Percentiles rank a stretch among this genome's conserved stretches.
phyloP scores from a whole-genome alignment of 2,797 vertebrate species.

The Pteronotus mesoamericanus region DNA sequence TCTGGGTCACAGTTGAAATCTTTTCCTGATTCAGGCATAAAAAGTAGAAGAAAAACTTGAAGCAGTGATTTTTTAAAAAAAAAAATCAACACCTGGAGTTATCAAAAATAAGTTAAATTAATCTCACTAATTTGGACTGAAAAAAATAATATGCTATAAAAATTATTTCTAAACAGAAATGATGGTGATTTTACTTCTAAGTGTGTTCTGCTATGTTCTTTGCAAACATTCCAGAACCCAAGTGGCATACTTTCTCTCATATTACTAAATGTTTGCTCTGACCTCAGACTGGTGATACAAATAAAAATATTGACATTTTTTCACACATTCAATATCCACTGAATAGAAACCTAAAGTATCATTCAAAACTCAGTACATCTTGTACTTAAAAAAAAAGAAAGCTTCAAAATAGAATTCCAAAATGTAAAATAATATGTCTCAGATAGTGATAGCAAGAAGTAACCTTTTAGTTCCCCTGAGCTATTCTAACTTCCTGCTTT shows the following conservation, averaged over 20 bases:
- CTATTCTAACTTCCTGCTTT: slow-evolving; percentile 71
- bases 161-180: slow-evolving; percentile 35
- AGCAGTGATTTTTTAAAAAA: background rate
- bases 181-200: background rate
- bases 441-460: background rate
- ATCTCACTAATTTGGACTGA: background rate
- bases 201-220: slow-evolving; percentile 56
- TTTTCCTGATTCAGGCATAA: background rate
- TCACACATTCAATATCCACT: slow-evolving; percentile 44
- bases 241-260: slow-evolving; percentile 23
- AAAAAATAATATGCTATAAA: background rate
- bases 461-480: slow-evolving; percentile 73
- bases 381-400: slow-evolving; percentile 55
- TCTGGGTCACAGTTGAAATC: background rate
- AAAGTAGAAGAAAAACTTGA: background rate
- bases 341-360: slow-evolving; percentile 63
- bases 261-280: slow-evolving; percentile 55
- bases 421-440: background rate
- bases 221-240: slow-evolving; percentile 46
- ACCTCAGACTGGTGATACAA: slow-evolving; percentile 66
- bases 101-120: slow-evolving; percentile 23
- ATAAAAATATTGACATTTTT: slow-evolving; percentile 73
- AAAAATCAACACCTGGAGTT: background rate
- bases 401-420: slow-evolving; percentile 44
- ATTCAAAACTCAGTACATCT: slow-evolving; percentile 37